A percentile compares a stretch with the other conserved stretches of the same genome.
These are phyloP conservation scores for Macrochelys suwanniensis DNA, from an alignment of 2,797 vertebrate species.

Conservation along the genomic window DNA sequence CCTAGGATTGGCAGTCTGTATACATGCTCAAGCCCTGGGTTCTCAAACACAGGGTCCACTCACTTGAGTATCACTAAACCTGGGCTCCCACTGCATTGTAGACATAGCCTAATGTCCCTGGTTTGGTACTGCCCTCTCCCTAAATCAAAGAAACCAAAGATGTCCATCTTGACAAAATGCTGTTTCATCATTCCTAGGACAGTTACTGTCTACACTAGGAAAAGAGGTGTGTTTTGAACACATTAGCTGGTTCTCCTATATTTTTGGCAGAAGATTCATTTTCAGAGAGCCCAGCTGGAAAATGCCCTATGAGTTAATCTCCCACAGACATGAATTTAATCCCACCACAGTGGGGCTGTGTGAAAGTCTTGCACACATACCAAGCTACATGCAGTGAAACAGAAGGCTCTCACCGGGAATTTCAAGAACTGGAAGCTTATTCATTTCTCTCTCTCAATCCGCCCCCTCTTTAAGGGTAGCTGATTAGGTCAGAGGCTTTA, in stretches of 20 bases:
- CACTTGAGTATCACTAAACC: neutral
- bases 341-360: neutral
- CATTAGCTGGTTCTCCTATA: neutral
- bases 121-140: neutral
- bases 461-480: neutral
- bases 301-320: neutral
- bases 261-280: neutral
- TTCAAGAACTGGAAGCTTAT: neutral
- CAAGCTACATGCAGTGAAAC: neutral
- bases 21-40: neutral
- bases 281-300: conserved; percentile 17
- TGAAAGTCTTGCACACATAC: neutral
- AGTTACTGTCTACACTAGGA: neutral
- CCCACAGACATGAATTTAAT: neutral
- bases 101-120: neutral
- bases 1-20: too few relatives aligned
- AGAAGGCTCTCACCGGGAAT: neutral
- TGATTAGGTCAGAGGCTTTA: conserved; percentile 31
- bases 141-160: neutral
- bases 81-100: neutral
- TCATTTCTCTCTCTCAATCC: neutral
- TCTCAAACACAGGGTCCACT: neutral
- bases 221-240: neutral
- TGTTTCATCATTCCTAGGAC: neutral
- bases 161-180: conserved; percentile 10